These are phyloP conservation scores for Bombus confusus DNA, from an alignment of 1,140 invertebrate genomes.

Conservation along the genomic window DNA sequence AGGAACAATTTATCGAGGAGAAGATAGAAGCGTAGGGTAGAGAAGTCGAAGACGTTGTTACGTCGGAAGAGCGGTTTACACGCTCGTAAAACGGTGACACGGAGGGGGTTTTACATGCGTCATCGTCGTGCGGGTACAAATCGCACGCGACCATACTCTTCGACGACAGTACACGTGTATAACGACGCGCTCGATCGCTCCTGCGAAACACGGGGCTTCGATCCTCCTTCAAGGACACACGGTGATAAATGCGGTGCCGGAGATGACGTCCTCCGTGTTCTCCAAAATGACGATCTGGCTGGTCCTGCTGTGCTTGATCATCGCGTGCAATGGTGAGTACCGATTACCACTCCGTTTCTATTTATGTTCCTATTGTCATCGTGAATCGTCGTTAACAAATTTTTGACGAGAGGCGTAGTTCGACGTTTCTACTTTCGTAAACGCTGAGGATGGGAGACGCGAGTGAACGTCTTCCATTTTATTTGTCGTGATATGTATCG, in stretches of 20 bases:
- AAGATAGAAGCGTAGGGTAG: slow-evolving; percentile 17
- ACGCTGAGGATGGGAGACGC: too few species aligned
- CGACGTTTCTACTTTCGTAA: too few species aligned
- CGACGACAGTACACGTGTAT: slow-evolving; percentile 61
- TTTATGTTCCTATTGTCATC: neutral
- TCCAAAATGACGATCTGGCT: slow-evolving; percentile 61
- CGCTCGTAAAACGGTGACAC: slow-evolving; percentile 46
- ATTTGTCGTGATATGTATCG: too few species aligned
- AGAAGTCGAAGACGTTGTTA: slow-evolving; percentile 11
- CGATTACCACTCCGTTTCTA: neutral
- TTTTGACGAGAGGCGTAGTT: too few species aligned
- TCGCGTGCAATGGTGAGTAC: slow-evolving; percentile 58
- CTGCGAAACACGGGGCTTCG: slow-evolving; percentile 33
- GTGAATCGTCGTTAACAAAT: neutral
- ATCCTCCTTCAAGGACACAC: slow-evolving; percentile 43
- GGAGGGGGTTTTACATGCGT: slow-evolving; percentile 64
- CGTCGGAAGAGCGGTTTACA: slow-evolving; percentile 21
- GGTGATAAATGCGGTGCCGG: slow-evolving; percentile 61
- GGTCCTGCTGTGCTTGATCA: slow-evolving; percentile 38
- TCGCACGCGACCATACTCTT: slow-evolving; percentile 61
- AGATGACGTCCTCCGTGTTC: slow-evolving; percentile 56
- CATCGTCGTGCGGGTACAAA: slow-evolving; percentile 62
- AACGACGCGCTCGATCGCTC: slow-evolving; percentile 48
- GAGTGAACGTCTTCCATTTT: too few species aligned
- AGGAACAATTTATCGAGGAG: neutral